Percentiles rank a stretch among this genome's conserved stretches.
Conservation (phyloP, 2,888 invertebrate species). For the Pelosia muscerda region DNA sequence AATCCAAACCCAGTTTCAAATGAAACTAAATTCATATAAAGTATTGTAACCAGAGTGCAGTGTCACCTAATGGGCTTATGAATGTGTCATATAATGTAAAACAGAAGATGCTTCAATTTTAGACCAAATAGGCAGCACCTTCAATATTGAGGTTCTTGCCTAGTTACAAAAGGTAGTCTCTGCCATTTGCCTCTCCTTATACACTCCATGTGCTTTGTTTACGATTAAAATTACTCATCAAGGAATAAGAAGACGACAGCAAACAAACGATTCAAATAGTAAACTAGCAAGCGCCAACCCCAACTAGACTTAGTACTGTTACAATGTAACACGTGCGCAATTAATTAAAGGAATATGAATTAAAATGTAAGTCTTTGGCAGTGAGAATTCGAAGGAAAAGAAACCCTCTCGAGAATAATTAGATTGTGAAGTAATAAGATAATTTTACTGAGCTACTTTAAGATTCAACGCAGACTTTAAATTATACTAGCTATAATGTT, state of each 20-base stretch:
- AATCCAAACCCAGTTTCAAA: not conserved
- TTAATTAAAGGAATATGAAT: slow-evolving; percentile 4
- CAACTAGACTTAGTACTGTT: not conserved
- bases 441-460: slow-evolving; percentile 6
- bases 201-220: no score
- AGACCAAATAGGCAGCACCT: no score
- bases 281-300: not conserved
- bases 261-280: not conserved
- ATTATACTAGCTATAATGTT: not conserved
- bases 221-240: no score
- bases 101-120: not conserved
- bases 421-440: slow-evolving; percentile 2
- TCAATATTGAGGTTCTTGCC: no score
- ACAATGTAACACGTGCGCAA: not conserved
- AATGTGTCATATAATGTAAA: not conserved
- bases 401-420: slow-evolving; percentile 6
- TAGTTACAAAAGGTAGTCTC: no score
- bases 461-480: not conserved
- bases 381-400: not conserved
- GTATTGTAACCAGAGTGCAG: not conserved
- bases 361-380: not conserved
- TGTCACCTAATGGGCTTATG: not conserved
- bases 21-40: not conserved
- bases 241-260: not conserved
- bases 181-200: no score